Evolutionary conservation across 2,113 vertebrate species (phyloP).

Genomic region (Sphyrna mokarran): DNA sequence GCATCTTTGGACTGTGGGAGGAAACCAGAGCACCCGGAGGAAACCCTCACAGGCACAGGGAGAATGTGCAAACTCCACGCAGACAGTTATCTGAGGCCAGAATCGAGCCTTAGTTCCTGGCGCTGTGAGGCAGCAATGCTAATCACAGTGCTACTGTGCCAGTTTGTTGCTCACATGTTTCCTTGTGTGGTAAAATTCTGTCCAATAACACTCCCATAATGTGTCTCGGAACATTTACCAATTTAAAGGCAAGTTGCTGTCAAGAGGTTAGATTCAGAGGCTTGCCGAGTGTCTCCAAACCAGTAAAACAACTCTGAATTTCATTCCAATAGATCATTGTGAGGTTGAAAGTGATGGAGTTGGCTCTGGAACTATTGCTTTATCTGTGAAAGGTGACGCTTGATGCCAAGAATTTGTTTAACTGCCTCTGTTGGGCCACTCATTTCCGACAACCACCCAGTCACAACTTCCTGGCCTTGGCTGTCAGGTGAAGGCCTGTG

Average conservation of each 20-base stretch:
- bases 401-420: not conserved
- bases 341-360: not conserved
- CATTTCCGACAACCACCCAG: not conserved
- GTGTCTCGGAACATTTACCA: not conserved
- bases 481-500: not conserved
- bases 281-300: not conserved
- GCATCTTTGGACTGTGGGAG: no score
- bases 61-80: no score
- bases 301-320: not conserved
- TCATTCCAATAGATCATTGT: not conserved
- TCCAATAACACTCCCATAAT: not conserved
- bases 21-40: no score
- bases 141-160: not conserved
- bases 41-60: no score
- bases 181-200: not conserved
- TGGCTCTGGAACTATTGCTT: not conserved
- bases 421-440: not conserved
- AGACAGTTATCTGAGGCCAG: no score
- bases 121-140: no score
- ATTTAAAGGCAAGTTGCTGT: not conserved
- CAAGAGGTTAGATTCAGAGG: not conserved
- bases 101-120: no score
- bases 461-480: conserved; percentile 26
- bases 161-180: not conserved
- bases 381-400: not conserved